Percentiles rank a stretch among this genome's conserved stretches.
These are phyloP conservation scores for Epirrhoe alternata DNA, from an alignment of 2,888 invertebrate species.

Conservation along the genomic window DNA sequence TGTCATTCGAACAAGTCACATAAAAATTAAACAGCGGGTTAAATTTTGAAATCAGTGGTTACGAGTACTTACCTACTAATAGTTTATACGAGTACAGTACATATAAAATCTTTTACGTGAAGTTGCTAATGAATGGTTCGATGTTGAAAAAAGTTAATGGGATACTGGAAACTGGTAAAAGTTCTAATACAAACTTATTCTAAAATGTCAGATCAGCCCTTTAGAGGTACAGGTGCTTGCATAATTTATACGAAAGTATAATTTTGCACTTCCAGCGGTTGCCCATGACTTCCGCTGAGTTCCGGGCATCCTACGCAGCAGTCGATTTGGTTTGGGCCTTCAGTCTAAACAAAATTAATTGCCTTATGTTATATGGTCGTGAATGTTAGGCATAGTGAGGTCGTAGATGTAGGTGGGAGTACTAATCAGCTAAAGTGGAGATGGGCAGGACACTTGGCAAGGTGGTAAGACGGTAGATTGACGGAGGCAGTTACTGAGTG, in stretches of 20 bases:
- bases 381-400: no score
- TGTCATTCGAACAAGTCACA: background rate
- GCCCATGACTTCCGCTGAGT: slow-evolving; percentile 10
- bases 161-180: background rate
- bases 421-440: no score
- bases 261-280: slow-evolving; percentile 16
- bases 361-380: no score
- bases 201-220: background rate
- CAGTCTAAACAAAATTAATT: slow-evolving; percentile 4
- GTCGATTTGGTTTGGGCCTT: slow-evolving; percentile 6
- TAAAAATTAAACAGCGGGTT: background rate
- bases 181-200: background rate
- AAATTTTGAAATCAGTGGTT: background rate
- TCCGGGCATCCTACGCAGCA: slow-evolving; percentile 19
- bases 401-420: no score
- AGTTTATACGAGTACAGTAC: no score
- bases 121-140: no score
- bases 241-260: slow-evolving; percentile 19
- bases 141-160: background rate
- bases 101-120: no score
- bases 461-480: no score
- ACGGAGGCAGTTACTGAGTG: no score
- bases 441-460: no score
- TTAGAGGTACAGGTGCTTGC: slow-evolving; percentile 1
- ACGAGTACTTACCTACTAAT: no score